Evolutionary conservation across 2,888 invertebrate species (phyloP), one percentile per base, ranked within the genome.

Genomic region (Electrophaes corylata): DNA sequence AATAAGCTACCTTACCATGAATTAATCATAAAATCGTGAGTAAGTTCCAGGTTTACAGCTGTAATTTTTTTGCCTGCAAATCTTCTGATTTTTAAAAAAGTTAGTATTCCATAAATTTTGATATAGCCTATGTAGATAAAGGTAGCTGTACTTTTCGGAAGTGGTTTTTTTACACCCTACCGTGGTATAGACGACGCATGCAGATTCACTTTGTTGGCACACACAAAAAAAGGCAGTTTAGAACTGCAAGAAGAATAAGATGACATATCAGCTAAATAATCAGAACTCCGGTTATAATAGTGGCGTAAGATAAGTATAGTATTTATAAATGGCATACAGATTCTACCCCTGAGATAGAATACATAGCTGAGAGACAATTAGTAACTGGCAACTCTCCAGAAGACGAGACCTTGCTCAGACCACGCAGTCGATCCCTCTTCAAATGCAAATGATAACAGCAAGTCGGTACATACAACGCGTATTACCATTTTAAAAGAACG

Each of bases 341-440:
- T 50, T 35, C 41, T 31, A 50, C 37, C 43, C 19, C 19, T 18
- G 10, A n/a, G 53, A 64, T 66, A 83, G 80, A 86, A 84, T 83
- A 73, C 78, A 82, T 81, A 81, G 78, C 77, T 78, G 76, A 75
- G 78, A 79, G 79, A 74, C 83, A 82, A 86, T 88, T 87, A 89
- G 80, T 70, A 69, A 66, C 79, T 90, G 90, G 90, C 90, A 81
- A 49, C 35, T 52, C 26, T 84, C 90, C 90, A 90, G 78, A 57
- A 50, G 69, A 67, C 66, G 72, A 67, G 69, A 67, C 73, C 75
- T 77, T 77, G 74, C 74, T 71, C 64, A 67, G 73, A 72, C 67
- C 69, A 73, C 73, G 76, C 76, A 75, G 74, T 75, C 71, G 71
- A 73, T 68, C 62, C 65, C 71, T 69, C 73, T 67, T 65, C 68